phyloP scores from a whole-genome alignment of 2,797 vertebrate genomes.

The Eulemur rubriventer region DNA sequence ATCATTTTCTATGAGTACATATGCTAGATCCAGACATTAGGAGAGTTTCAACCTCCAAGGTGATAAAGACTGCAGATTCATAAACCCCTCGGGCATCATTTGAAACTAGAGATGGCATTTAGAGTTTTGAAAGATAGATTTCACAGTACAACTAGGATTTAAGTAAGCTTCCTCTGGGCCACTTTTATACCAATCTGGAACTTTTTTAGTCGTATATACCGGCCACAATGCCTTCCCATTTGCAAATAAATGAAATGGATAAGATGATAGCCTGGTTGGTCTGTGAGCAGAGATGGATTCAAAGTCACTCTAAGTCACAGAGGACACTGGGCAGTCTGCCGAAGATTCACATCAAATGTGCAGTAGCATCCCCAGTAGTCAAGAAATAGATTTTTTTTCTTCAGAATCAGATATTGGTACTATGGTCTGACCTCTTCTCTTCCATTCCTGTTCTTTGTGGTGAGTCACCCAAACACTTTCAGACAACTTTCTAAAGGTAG shows the following conservation, averaged over 20 bases:
- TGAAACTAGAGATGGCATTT: conserved; percentile 56
- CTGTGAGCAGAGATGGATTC: neutral
- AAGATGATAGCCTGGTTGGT: neutral
- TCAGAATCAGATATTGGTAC: neutral
- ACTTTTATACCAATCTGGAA: neutral
- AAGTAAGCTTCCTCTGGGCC: conserved; percentile 1
- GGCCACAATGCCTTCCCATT: neutral
- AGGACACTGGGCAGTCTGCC: neutral
- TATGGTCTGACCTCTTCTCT: neutral
- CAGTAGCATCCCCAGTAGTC: neutral
- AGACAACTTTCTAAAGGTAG: neutral
- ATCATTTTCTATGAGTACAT: conserved; percentile 56
- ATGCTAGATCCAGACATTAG: conserved; percentile 57
- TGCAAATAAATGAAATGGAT: neutral
- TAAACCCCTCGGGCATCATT: conserved; percentile 49
- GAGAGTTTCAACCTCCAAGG: conserved; percentile 62
- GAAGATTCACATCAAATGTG: neutral
- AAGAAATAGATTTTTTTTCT: neutral
- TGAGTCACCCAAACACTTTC: neutral
- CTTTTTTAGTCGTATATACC: neutral
- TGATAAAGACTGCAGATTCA: conserved; percentile 66
- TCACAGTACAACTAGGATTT: conserved; percentile 18
- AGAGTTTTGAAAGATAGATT: conserved; percentile 69
- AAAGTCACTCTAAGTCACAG: neutral
- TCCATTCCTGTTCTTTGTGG: neutral